Evolutionary conservation across 2,888 invertebrate species (phyloP), one percentile per base, ranked within the genome.

Genomic region (Gastrophysa polygoni): DNA sequence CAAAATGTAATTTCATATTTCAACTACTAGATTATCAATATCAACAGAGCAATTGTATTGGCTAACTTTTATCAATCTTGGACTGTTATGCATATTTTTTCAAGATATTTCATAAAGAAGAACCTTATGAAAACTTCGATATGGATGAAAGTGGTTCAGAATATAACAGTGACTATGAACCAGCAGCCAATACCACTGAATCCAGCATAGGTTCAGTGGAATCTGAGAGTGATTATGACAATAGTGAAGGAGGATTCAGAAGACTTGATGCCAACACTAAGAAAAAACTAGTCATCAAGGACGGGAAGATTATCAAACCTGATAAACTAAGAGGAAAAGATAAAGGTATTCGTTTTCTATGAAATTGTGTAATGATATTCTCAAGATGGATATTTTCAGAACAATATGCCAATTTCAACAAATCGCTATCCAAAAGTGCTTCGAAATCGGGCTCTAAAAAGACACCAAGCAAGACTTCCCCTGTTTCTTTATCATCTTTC

Each of bases 271-370:
- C 83, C 32, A 83, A 83, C 47, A 80, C 88, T 28, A 93, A 93
- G 77, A 92, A 92, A 73, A 89, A 89, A 66, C 81, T 90, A 0
- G 84, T 89, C 47, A 86, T 89, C 49, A 88, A 88, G 75, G 88
- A 89, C 79, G 86, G 87, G 55, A 81, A 86, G 72, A 89, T 91
- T 4, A 84, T 91, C 20, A 89, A 89, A n/a, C 82, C 88, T 48
- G 87, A 88, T 54, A 92, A 92, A 76, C 49, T 63, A 6, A 70
- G 83, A 61, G 67, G 66, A 44, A 85, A 82, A 73, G 77, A 74
- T 62, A 76, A 78, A 73, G 78, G 77, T 77, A 62, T 47, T 51
- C 29, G 46, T 5, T 20, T 4, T 20, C 18, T 10, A 20, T 17
- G 10, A 44, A 44, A 21, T 6, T 55, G 16, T 38, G 24, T 17